Base-by-base conservation (phyloP, 2,797 vertebrate species). In the Eospalax fontanierii region DNA sequence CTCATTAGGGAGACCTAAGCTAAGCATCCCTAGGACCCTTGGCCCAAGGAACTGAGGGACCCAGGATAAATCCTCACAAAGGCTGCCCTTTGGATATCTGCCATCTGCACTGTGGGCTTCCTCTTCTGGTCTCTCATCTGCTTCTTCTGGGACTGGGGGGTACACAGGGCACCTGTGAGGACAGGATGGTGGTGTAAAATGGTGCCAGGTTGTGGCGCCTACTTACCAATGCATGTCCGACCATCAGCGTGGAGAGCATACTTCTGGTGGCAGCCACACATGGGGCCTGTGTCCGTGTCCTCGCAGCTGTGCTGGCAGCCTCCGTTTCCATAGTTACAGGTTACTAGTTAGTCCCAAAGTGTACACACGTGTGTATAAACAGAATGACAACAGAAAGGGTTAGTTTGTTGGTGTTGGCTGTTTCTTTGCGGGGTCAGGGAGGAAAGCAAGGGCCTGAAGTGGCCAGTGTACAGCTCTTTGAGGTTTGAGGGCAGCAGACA, bases 261-360 rank as follows among this genome's bases (percentile, higher is more conserved):
- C 98, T 99, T 99, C 99, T 99, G 99, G 97, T 99, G 99, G 98
- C 99, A 99, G 94, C 99, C 99, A 35, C 99, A 99, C 95, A 99
- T 99, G 0, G 99, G 99, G 86, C 99, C 99, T 0, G 98, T 98
- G 84, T 99, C 99, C 0, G 99, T 99, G 98, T 99, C 99, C 63
- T 99, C 99, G 70, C 99, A 99, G 82, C 99, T 99, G 98, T 99
- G 99, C 75, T 99, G 99, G 98, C 99, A 99, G 95, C 99, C 99
- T 95, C 99, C 99, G 75, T 99, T 99, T 97, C 99, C 99, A 98
- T 99, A 99, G 99, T 99, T 99, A 99, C 99, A 99, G 95, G 99
- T 99, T 98, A 99, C 99, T 99, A 98, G 98, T 98, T 92, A 98
- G 98, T 98, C 97, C 98, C 98, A 89, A 91, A 96, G 98, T 93